Percentiles rank a stretch among this genome's conserved stretches.
Conservation (phyloP, 2,113 vertebrate genomes). For the Genyomyrus donnyi region DNA sequence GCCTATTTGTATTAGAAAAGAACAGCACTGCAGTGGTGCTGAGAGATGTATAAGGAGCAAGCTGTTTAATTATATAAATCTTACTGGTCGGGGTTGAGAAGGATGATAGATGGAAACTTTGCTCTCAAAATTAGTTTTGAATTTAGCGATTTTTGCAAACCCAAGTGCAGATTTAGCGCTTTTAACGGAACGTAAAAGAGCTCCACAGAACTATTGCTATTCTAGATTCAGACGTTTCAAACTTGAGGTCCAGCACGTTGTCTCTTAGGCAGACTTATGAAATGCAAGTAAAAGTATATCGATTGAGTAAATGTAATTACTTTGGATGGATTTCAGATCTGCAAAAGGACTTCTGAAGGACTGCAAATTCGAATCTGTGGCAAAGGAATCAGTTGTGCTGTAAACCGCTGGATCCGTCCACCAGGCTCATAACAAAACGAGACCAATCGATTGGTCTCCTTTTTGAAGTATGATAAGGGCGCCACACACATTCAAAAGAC, state of each 20-base stretch:
- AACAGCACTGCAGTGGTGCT: not conserved
- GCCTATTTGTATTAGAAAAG: not conserved
- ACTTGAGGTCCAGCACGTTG: not conserved
- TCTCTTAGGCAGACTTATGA: not conserved
- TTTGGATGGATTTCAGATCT: not conserved
- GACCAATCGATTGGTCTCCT: not conserved
- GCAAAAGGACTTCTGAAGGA: not conserved
- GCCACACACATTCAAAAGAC: not conserved
- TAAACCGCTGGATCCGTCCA: not conserved
- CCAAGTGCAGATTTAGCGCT: not conserved
- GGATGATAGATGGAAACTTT: not conserved
- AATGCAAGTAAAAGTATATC: not conserved
- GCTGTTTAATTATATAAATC: not conserved
- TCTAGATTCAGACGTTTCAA: not conserved
- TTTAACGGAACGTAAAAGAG: not conserved
- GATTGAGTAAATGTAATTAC: not conserved
- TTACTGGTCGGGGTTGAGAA: not conserved
- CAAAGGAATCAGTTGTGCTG: not conserved
- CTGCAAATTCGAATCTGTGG: not conserved
- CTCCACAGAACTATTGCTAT: not conserved
- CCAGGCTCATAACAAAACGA: not conserved
- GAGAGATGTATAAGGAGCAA: not conserved
- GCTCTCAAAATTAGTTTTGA: not conserved
- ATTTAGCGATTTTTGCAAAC: not conserved
- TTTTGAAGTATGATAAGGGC: not conserved